These are phyloP conservation scores for Lepidonotus clava DNA, from an alignment of 2,888 invertebrate genomes.

Conservation along the genomic window DNA sequence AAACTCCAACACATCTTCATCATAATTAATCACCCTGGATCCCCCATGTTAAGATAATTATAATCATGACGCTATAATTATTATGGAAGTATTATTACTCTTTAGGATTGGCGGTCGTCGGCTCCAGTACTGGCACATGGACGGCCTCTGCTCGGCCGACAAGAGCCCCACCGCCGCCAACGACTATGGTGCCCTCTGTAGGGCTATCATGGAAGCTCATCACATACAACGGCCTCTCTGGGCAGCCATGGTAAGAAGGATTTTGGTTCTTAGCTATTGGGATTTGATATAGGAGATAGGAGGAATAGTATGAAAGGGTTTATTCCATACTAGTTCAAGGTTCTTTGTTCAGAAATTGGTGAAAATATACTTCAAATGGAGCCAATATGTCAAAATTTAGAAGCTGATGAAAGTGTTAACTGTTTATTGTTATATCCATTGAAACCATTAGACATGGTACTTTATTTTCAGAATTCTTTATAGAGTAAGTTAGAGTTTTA, in stretches of 20 bases:
- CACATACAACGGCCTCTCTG: neutral
- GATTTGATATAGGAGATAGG: too few relatives aligned
- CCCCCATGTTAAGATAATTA: too few relatives aligned
- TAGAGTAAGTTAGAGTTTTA: too few relatives aligned
- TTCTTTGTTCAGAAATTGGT: neutral
- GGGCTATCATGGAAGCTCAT: neutral
- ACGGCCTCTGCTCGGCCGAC: slow-evolving; percentile 21
- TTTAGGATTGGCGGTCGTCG: neutral
- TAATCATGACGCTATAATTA: too few relatives aligned
- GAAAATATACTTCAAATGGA: neutral
- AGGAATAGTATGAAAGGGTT: too few relatives aligned
- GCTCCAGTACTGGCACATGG: slow-evolving; percentile 39
- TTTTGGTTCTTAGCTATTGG: neutral
- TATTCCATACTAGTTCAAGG: neutral
- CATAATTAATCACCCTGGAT: too few relatives aligned
- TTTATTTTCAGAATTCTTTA: too few relatives aligned
- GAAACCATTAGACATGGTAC: neutral
- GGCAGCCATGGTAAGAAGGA: slow-evolving; percentile 10
- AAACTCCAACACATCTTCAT: too few relatives aligned
- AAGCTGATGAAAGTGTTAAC: too few relatives aligned
- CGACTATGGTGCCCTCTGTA: slow-evolving; percentile 30
- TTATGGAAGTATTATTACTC: too few relatives aligned
- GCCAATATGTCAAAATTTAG: neutral
- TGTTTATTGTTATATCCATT: neutral
- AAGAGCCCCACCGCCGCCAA: neutral